Percentiles rank a stretch among this genome's conserved stretches.
These are phyloP conservation scores for Drosophila nigritarsus DNA, from an alignment of 2,888 invertebrate species.

Conservation along the genomic window DNA sequence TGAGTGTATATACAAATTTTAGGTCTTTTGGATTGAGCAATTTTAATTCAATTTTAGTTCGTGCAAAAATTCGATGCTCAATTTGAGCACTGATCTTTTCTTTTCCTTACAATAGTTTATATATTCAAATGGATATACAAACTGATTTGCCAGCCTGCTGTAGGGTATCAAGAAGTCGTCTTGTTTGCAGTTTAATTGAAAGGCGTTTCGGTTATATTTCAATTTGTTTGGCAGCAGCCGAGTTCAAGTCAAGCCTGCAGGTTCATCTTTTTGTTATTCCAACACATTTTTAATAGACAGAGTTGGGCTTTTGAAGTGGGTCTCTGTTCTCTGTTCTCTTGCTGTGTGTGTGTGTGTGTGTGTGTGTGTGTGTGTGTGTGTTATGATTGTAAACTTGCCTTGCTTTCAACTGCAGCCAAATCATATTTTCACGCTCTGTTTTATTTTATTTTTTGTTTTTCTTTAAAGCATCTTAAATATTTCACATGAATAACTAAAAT, in stretches of 20 bases:
- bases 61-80: too few relatives aligned
- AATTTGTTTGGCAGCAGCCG: conserved; percentile 43
- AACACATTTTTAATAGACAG: conserved; percentile 68
- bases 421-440: conserved; percentile 36
- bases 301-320: conserved; percentile 67
- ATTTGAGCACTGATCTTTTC: neutral
- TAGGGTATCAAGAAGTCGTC: conserved; percentile 13
- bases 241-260: conserved; percentile 43
- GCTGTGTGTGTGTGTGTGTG: conserved; percentile 12
- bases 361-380: conserved; percentile 39
- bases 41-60: neutral
- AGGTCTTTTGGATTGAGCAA: neutral
- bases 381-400: conserved; percentile 70
- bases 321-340: conserved; percentile 29
- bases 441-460: conserved; percentile 19
- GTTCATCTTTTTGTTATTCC: conserved; percentile 47
- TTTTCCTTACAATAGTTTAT: too few relatives aligned
- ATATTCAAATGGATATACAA: neutral
- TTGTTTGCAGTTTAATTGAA: neutral
- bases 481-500: conserved; percentile 79
- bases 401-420: conserved; percentile 56
- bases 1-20: neutral
- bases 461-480: conserved; percentile 75
- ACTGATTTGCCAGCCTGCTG: neutral
- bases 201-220: conserved; percentile 53